Evolutionary conservation across 2,797 vertebrate genomes (phyloP).

Genomic region (Oryzias dopingdopingensis): DNA sequence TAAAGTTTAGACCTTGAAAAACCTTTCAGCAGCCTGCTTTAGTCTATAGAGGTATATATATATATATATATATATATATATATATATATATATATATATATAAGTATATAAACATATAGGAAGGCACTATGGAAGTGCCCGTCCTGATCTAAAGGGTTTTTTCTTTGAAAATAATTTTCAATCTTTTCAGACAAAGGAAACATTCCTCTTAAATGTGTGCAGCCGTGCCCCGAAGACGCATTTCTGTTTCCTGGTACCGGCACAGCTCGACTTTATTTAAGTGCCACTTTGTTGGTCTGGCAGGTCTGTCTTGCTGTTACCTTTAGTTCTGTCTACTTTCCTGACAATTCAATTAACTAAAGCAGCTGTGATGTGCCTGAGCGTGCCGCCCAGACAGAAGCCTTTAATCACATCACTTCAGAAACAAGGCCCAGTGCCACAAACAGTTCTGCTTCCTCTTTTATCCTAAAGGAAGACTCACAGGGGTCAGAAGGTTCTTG

Average conservation of each 20-base stretch:
- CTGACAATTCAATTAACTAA: constrained; percentile 64
- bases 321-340: constrained; percentile 45
- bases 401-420: constrained; percentile 66
- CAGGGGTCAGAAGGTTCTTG: constrained; percentile 42
- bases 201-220: not conserved
- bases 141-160: too few species aligned
- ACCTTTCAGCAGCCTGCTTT: too few species aligned
- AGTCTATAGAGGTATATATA: too few species aligned
- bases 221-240: constrained; percentile 2
- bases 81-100: too few species aligned
- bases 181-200: too few species aligned
- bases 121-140: too few species aligned
- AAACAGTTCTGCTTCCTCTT: constrained; percentile 38
- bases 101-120: too few species aligned
- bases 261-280: constrained; percentile 35
- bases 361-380: constrained; percentile 51
- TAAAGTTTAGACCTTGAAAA: too few species aligned
- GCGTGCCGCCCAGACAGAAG: constrained; percentile 41
- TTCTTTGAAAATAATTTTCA: too few species aligned
- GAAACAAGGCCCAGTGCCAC: constrained; percentile 35
- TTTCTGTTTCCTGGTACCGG: constrained; percentile 9
- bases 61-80: too few species aligned
- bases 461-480: constrained; percentile 59
- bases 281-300: constrained; percentile 46
- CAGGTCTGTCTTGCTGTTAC: constrained; percentile 32